Percentiles rank a stretch among this genome's conserved stretches.
Conservation (phyloP, 2,888 invertebrate species). For the Monochamus alternatus region DNA sequence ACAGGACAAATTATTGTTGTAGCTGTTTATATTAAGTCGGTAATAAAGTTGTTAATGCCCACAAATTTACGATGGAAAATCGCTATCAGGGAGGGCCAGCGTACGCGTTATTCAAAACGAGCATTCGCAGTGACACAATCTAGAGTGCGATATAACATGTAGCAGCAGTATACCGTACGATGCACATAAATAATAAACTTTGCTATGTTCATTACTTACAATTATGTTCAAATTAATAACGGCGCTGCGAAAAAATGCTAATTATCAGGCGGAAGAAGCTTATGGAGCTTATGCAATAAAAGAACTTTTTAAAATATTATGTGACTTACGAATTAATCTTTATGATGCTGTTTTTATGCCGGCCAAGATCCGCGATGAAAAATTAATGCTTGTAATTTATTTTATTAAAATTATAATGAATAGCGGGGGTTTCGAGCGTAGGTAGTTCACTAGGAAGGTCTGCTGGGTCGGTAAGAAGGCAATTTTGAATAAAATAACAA, state of each 20-base stretch:
- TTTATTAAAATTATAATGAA: constrained; percentile 9
- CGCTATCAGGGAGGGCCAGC: constrained; percentile 60
- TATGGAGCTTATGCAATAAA: constrained; percentile 25
- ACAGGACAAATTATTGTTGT: constrained; percentile 4
- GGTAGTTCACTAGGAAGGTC: neutral
- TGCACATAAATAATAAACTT: constrained; percentile 65
- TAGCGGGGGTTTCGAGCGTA: neutral
- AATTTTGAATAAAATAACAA: constrained; percentile 10
- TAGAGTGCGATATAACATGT: constrained; percentile 58
- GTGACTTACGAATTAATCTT: constrained; percentile 33
- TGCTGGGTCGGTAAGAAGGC: neutral
- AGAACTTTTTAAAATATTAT: constrained; percentile 28
- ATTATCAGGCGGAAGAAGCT: constrained; percentile 30
- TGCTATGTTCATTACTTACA: constrained; percentile 62
- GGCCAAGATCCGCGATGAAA: constrained; percentile 12
- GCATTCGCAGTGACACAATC: constrained; percentile 63
- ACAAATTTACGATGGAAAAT: constrained; percentile 39
- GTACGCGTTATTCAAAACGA: constrained; percentile 62
- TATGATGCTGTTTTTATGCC: constrained; percentile 13
- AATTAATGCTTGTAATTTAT: constrained; percentile 15
- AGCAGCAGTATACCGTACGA: constrained; percentile 48
- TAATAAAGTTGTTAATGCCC: constrained; percentile 12
- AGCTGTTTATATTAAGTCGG: constrained; percentile 6
- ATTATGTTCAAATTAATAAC: constrained; percentile 62
- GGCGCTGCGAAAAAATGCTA: constrained; percentile 33